Percentiles rank a stretch among this genome's conserved stretches.
Evolutionary conservation across 2,113 vertebrate species (phyloP).

Genomic region (Alouatta palliata): DNA sequence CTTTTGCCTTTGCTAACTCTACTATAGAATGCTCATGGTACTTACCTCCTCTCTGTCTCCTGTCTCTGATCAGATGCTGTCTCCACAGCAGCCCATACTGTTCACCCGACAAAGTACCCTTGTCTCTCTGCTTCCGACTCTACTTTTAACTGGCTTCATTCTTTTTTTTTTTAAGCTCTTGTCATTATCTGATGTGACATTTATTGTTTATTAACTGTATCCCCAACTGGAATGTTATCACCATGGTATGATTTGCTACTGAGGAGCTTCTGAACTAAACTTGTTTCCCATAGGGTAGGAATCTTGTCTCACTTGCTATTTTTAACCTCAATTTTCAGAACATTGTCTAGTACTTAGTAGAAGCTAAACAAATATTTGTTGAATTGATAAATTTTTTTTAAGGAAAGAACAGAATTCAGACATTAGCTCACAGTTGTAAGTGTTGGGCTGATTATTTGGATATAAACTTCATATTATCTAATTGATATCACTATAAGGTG

Average conservation of each 20-base stretch:
- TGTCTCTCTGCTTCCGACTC: background rate
- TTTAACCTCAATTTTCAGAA: conserved; percentile 14
- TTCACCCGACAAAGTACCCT: background rate
- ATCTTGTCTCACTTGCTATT: background rate
- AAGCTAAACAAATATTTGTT: background rate
- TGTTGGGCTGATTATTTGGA: background rate
- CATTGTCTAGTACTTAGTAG: background rate
- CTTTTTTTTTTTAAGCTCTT: background rate
- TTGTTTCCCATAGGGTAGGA: background rate
- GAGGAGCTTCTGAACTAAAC: background rate
- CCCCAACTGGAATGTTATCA: background rate
- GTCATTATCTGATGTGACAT: background rate
- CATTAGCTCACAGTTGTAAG: background rate
- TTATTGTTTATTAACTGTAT: background rate
- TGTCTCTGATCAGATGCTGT: background rate
- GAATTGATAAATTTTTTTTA: background rate
- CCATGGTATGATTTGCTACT: background rate
- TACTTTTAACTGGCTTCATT: background rate
- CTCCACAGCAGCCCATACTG: background rate
- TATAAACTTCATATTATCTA: background rate
- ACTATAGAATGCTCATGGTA: background rate
- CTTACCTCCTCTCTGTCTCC: background rate
- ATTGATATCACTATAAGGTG: background rate
- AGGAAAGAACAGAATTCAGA: background rate
- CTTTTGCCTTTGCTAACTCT: background rate